Base-by-base conservation (phyloP, 1,140 invertebrate species). In the Ceratina japonica region DNA sequence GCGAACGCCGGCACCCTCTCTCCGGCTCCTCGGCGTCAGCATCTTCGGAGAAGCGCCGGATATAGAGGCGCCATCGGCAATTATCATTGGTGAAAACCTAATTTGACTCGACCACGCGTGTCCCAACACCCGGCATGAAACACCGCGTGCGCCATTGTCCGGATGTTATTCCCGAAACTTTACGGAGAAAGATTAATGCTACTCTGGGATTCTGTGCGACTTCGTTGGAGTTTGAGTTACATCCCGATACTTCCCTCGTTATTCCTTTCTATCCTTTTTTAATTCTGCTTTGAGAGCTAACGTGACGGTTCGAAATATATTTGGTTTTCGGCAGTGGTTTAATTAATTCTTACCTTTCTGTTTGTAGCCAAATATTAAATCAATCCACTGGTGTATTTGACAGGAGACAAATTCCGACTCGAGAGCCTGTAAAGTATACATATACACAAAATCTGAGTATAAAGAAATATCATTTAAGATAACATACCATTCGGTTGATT, bases 371-470 rank as follows among this genome's bases (percentile, higher is more conserved):
- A 99, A 99, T 88, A 99, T 99, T 65, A 99, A 94, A 93, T 99
- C 99, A 85, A 99, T 99, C 99, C 99, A 99, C 91, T 99, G 98
- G 90, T 99, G 99, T 73, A 99, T 94, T 93, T 99, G 99, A 92
- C 98, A 99, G 52, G 98, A 99, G 2, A 99, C 99, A 90, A 99
- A 98, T 92, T 99, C 99, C 0, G 98, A 99, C 92, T 99, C 99
- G 56, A 99, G 93, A 3, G 99, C 98, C 96, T 97, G 86, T 79
- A 80, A 20, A 59, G 27, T 52, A 20, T 3, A 13, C 5, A 56
- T 5, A 49, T 27, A 56, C 12, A 15, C n/a, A 22, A 54, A 44
- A 22, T 37, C 22, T 15, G 4, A 16, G 16, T 44, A 12, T 58
- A 0, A 59, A 22, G 0, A 0, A n/a, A 31, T 13, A 3, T 3